Conservation (phyloP, 1,140 invertebrate genomes). For the Ylistrum balloti region DNA sequence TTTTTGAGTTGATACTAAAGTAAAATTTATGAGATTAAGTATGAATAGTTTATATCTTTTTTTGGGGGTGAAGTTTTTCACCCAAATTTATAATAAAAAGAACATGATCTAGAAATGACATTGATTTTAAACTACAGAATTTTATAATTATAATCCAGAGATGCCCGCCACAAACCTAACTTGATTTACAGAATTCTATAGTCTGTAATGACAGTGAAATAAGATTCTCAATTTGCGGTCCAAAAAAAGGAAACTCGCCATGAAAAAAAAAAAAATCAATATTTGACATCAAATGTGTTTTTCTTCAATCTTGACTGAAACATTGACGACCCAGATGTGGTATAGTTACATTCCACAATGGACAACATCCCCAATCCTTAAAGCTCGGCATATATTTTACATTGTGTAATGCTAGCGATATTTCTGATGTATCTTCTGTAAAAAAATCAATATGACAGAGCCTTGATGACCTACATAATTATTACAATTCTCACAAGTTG, state of each 20-base stretch:
- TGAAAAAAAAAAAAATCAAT: constrained; percentile 23
- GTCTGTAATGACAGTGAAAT: constrained; percentile 26
- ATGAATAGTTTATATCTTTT: neutral
- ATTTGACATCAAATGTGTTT: constrained; percentile 39
- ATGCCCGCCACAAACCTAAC: neutral
- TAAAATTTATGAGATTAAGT: neutral
- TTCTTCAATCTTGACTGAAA: constrained; percentile 9
- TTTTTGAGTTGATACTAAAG: too few relatives aligned
- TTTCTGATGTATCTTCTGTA: constrained; percentile 4
- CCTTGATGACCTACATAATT: neutral
- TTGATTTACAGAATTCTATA: constrained; percentile 24
- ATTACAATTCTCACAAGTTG: constrained; percentile 16
- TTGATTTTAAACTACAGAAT: constrained; percentile 35
- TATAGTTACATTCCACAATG: neutral
- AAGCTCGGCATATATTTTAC: neutral
- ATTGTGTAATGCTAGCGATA: neutral
- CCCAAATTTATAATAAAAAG: neutral
- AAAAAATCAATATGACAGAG: neutral
- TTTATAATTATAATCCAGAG: neutral
- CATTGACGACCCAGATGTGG: neutral
- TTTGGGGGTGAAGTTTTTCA: neutral
- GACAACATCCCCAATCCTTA: neutral
- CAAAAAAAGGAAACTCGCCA: neutral
- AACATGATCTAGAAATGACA: constrained; percentile 5
- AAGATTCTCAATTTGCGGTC: constrained; percentile 19